Evolutionary conservation across 2,888 invertebrate genomes (phyloP).

Genomic region (Caenorhabditis japonica): DNA sequence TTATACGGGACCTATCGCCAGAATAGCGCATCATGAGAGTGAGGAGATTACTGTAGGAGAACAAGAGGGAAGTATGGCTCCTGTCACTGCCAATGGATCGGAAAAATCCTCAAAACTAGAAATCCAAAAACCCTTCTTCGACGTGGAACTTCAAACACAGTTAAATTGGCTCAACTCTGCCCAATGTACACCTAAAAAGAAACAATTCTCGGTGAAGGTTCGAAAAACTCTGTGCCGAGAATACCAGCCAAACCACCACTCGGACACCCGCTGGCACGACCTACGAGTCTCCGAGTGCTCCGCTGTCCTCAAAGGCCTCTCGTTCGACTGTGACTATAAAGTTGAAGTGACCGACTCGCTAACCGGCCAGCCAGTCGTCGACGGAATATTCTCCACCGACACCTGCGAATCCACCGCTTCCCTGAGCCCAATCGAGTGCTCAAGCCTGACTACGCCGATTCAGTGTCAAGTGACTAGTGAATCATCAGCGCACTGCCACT

Average conservation of each 20-base stretch:
- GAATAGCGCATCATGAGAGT: constrained; percentile 23
- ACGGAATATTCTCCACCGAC: constrained; percentile 61
- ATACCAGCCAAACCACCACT: constrained; percentile 60
- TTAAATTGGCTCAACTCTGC: constrained; percentile 61
- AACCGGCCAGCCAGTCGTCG: constrained; percentile 37
- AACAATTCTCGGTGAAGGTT: constrained; percentile 60
- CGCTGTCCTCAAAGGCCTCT: constrained; percentile 62
- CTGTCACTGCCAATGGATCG: not conserved
- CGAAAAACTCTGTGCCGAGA: constrained; percentile 62
- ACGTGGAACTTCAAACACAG: constrained; percentile 54
- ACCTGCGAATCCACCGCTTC: constrained; percentile 63
- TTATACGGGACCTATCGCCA: constrained; percentile 4
- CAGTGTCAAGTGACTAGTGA: constrained; percentile 52
- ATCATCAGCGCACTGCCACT: constrained; percentile 49
- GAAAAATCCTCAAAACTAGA: constrained; percentile 11
- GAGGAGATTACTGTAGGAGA: constrained; percentile 39
- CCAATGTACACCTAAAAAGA: constrained; percentile 42
- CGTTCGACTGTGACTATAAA: constrained; percentile 70
- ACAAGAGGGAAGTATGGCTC: not conserved
- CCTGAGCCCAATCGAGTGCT: constrained; percentile 56
- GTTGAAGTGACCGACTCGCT: constrained; percentile 44
- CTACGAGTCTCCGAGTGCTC: constrained; percentile 63
- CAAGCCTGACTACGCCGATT: constrained; percentile 51
- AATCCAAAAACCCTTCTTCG: constrained; percentile 52
- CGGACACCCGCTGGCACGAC: constrained; percentile 61